Conservation (phyloP, 1,140 invertebrate species). For the Hydropsyche tenuis region DNA sequence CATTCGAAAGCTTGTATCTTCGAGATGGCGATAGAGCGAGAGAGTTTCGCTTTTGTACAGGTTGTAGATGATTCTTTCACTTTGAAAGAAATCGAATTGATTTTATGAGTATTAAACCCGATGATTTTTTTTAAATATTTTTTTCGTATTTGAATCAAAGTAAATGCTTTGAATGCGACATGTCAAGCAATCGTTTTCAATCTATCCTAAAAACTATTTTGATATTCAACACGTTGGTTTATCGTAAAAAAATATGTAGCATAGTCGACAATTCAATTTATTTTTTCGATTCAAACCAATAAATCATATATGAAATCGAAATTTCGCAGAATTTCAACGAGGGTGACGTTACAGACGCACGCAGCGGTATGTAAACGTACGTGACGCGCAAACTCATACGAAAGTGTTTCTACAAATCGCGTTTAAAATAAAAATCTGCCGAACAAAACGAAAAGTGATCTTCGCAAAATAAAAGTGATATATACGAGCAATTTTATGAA, state of each 20-base stretch:
- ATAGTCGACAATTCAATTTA: neutral
- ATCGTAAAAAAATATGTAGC: too few species aligned
- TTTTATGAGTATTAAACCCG: neutral
- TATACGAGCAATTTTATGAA: neutral
- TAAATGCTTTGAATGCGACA: too few species aligned
- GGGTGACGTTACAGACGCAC: slow-evolving; percentile 9
- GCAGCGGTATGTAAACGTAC: neutral
- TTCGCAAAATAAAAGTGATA: neutral
- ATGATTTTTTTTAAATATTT: too few species aligned
- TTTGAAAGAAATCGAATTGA: neutral
- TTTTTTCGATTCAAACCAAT: neutral
- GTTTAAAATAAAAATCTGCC: too few species aligned
- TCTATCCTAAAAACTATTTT: too few species aligned
- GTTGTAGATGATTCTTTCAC: slow-evolving; percentile 26
- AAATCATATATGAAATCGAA: neutral
- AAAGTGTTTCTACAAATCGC: too few species aligned
- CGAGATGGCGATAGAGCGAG: neutral
- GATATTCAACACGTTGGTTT: too few species aligned
- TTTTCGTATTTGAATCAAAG: too few species aligned
- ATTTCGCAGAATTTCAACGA: slow-evolving; percentile 7
- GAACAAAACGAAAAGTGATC: too few species aligned
- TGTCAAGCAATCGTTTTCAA: too few species aligned
- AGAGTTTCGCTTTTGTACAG: slow-evolving; percentile 17
- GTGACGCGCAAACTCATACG: neutral
- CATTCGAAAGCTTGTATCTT: neutral